Evolutionary conservation across 35 echinoderm and acorn worm species (phyloP).

Genomic region (Diadema setosum): DNA sequence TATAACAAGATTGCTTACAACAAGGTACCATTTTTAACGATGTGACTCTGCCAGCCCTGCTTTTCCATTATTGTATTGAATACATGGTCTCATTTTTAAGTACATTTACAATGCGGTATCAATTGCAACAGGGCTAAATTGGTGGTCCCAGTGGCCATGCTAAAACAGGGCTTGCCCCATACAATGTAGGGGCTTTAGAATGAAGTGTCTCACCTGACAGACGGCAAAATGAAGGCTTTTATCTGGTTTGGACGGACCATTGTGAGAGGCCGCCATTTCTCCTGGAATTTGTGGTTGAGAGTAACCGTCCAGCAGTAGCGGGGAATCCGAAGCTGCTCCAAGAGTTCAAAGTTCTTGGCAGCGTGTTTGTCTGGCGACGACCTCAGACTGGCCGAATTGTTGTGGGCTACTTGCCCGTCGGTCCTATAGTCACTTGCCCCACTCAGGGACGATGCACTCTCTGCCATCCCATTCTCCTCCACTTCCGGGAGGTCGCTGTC

Average conservation of each 20-base stretch:
- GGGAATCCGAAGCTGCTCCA: constrained; percentile 56
- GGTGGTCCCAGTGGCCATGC: too few species aligned
- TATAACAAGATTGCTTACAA: too few species aligned
- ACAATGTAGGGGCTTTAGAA: too few species aligned
- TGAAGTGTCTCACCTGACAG: constrained; percentile 43
- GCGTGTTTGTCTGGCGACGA: not conserved
- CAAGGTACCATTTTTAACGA: too few species aligned
- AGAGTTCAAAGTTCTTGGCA: not conserved
- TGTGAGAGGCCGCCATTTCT: constrained; percentile 79
- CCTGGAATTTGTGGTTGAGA: constrained; percentile 82
- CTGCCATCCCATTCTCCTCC: not conserved
- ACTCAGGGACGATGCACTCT: not conserved
- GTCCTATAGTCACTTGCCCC: not conserved
- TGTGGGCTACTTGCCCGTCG: not conserved
- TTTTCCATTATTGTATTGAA: too few species aligned
- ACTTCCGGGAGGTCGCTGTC: not conserved
- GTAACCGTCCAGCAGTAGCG: constrained; percentile 62
- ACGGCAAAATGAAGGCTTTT: constrained; percentile 34
- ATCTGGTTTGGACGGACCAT: constrained; percentile 45
- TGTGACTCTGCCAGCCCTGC: too few species aligned
- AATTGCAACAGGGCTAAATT: too few species aligned
- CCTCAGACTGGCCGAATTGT: not conserved
- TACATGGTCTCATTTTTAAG: too few species aligned
- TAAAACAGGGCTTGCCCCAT: too few species aligned
- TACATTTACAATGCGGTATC: too few species aligned